A percentile compares a stretch with the other conserved stretches of the same genome.
Conservation (phyloP, 2,888 invertebrate genomes). For the Synanthedon tipuliformis region DNA sequence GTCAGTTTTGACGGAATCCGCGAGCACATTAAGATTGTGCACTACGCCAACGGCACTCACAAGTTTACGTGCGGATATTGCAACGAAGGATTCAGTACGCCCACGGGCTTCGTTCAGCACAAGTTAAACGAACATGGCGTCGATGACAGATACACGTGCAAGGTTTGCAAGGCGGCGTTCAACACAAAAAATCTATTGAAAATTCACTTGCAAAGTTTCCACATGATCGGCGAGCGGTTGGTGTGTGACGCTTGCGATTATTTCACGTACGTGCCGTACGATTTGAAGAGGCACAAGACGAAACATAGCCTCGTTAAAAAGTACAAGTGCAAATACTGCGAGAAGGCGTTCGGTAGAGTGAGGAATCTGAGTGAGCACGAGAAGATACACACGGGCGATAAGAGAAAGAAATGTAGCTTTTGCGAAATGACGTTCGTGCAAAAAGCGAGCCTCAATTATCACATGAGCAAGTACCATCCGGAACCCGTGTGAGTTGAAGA, state of each 20-base stretch:
- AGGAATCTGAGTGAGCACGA: constrained; percentile 3
- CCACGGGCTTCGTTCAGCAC: background rate
- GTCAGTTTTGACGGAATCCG: too few species aligned
- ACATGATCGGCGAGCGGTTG: constrained; percentile 3
- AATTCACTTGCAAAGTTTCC: background rate
- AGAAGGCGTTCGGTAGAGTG: constrained; percentile 5
- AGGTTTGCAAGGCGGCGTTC: too few species aligned
- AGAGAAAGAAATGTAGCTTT: constrained; percentile 6
- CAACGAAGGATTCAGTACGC: background rate
- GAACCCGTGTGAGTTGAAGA: background rate
- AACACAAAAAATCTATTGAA: too few species aligned
- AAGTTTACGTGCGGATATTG: background rate
- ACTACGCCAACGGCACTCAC: too few species aligned
- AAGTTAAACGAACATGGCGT: background rate
- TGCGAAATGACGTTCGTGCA: constrained; percentile 8
- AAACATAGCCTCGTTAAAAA: background rate
- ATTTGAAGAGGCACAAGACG: background rate
- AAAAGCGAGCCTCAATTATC: constrained; percentile 10
- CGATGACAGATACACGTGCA: too few species aligned
- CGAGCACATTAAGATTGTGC: too few species aligned
- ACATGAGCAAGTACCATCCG: constrained; percentile 12
- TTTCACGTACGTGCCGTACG: background rate
- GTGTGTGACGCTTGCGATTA: constrained; percentile 2
- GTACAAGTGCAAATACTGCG: constrained; percentile 5
- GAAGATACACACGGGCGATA: constrained; percentile 8